Base-by-base conservation (phyloP, 2,888 invertebrate species). In the Itoplectis maculator region DNA sequence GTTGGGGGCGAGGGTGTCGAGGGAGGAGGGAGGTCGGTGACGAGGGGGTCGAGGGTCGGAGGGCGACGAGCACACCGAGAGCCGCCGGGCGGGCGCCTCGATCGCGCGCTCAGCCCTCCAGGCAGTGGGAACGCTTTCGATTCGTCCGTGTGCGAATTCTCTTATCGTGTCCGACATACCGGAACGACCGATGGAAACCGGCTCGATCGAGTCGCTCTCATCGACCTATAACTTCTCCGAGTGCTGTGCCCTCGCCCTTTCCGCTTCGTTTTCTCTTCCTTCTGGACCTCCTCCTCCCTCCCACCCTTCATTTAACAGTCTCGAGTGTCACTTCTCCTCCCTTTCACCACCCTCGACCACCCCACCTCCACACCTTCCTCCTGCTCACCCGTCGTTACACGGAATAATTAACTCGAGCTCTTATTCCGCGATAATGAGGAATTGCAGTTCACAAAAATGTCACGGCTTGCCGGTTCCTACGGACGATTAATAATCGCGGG, bases 101-200 rank as follows among this genome's bases (percentile, higher is more conserved):
- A 13, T 18, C 45, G 13, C 51, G 49, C 37, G 15, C 45, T 8
- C 18, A 40, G 18, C 56, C 47, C 23, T 54, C 66, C 54, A 11
- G 15, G 63, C 65, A 65, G 47, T 75, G 56, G 56, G 56, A 54
- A 69, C 63, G 65, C 37, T 29, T 29, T 51, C 63, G 54, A 68
- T 61, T 20, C 37, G 20, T 59, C 42, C 69, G 68, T 74, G 68
- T 74, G 69, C 42, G 47, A 80, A 51, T 75, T 80, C 75, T 69
- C 74, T 74, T 75, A 65, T 70, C 79, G 73, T 79, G 68, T 79
- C 79, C 74, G 73, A 79, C 59, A 68, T 61, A 69, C 47, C 61
- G 66, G 73, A 68, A 79, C 42, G 66, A 73, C 20, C 59, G 73
- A 59, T 68, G 63, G 13, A 79, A 73, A 79, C 63, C 35, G 18